Evolutionary conservation across 2,888 invertebrate species (phyloP), one percentile per base, ranked within the genome.

Genomic region (Prosapia bicincta): DNA sequence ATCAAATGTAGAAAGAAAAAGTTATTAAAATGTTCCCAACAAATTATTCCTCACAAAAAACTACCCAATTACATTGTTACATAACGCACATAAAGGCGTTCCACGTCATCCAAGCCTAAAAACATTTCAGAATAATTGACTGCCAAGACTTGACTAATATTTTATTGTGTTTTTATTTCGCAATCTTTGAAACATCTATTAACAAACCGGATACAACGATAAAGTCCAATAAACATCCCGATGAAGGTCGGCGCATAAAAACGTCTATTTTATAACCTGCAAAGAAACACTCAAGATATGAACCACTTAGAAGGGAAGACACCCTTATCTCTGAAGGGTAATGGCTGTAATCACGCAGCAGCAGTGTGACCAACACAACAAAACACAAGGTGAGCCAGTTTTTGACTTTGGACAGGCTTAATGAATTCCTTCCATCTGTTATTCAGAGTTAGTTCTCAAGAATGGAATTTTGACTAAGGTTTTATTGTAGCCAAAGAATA

Each of bases 261-360:
- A 54, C 13, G 54, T 54, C 54, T 20, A 54, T 54, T 54, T 54
- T 54, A 54, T 20, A 54, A 54, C 54, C 54, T 54, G 54, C 54
- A 20, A 54, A 54, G 54, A 54, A 54, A 7, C 54, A 54, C 54
- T 54, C 20, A 54, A 54, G 54, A 54, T 54, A 54, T 54, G 54
- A 54, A 54, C 54, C 54, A 54, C 54, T 54, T 54, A 54, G 54
- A 54, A 54, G 54, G 54, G 54, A 54, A 54, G 54, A 54, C 54
- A 54, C 54, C 54, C 54, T 54, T 54, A 54, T 54, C 54, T 54
- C 54, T n/a, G 3, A 15, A 20, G 54, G 54, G 54, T 54, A 54
- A 54, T 54, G 54, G 54, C 6, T 38, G 15, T 38, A 38, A 38
- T 20, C 54, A 54, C 13, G 54, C 20, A 3, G 54, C 20, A 6